Evolutionary conservation across 2,888 invertebrate genomes (phyloP).

Genomic region (Stramonita haemastoma): DNA sequence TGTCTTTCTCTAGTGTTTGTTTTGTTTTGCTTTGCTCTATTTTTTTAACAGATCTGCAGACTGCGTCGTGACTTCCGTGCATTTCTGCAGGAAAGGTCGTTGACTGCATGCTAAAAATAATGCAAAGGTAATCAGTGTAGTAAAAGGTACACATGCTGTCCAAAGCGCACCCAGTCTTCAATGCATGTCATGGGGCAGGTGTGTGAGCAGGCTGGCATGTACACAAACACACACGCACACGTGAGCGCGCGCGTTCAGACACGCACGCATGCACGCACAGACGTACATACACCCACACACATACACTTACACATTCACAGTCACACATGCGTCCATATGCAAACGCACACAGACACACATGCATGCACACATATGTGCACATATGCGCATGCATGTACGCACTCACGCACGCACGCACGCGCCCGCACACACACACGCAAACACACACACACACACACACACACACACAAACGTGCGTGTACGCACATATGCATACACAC

Average conservation of each 20-base stretch:
- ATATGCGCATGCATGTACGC: not conserved
- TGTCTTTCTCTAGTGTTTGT: too few relatives aligned
- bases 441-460: slow-evolving; percentile 1
- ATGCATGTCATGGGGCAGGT: too few relatives aligned
- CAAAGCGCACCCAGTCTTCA: too few relatives aligned
- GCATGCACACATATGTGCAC: not conserved
- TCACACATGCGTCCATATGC: not conserved
- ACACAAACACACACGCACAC: not conserved
- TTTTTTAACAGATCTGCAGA: too few relatives aligned
- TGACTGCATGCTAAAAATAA: too few relatives aligned
- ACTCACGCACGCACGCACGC: not conserved
- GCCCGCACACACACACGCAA: not conserved
- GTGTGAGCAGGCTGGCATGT: not conserved
- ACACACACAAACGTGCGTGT: slow-evolving; percentile 19
- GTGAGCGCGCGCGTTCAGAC: not conserved
- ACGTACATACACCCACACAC: not conserved
- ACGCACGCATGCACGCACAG: not conserved
- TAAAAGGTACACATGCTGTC: too few relatives aligned
- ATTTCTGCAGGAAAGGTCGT: too few relatives aligned
- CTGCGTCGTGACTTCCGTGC: too few relatives aligned
- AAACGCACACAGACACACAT: not conserved
- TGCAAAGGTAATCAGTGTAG: too few relatives aligned
- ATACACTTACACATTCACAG: not conserved
- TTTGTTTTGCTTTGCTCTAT: too few relatives aligned
- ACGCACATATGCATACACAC: slow-evolving; percentile 6